Percentiles rank a stretch among this genome's conserved stretches.
Evolutionary conservation across 2,888 invertebrate genomes (phyloP).

Genomic region (Diaphora mendica): DNA sequence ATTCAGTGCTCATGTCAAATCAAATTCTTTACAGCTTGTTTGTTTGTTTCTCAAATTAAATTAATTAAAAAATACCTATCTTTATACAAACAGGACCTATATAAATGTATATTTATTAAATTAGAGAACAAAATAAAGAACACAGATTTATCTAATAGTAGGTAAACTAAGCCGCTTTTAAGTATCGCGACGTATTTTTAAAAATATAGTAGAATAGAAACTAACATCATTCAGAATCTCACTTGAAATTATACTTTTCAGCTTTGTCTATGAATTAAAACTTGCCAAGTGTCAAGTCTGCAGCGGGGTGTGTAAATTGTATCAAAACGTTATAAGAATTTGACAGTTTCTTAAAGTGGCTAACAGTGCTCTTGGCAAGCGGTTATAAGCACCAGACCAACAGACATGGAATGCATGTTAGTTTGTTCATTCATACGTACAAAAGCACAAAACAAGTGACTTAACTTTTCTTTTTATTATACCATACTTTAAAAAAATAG

Average conservation of each 20-base stretch:
- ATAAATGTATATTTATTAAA: no score
- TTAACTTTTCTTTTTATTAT: no score
- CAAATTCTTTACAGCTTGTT: constrained; percentile 23
- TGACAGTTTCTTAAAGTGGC: not conserved
- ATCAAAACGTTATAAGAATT: not conserved
- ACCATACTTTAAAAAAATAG: no score
- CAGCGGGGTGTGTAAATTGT: not conserved
- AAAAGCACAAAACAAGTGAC: no score
- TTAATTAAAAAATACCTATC: not conserved
- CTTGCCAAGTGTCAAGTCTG: not conserved
- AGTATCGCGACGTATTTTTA: not conserved
- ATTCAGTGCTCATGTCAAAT: constrained; percentile 28
- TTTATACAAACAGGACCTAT: no score
- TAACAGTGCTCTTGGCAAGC: not conserved
- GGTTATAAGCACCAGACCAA: not conserved
- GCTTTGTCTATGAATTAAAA: not conserved
- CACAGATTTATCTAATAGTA: no score
- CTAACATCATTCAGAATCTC: not conserved
- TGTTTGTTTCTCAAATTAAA: not conserved
- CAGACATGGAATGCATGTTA: no score
- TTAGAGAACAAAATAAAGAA: not conserved
- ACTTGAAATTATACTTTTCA: not conserved
- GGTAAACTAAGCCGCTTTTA: not conserved
- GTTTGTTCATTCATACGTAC: no score
- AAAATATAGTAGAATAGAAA: not conserved